Base-by-base conservation (phyloP, 2,888 invertebrate species). In the Alentia gelatinosa region DNA sequence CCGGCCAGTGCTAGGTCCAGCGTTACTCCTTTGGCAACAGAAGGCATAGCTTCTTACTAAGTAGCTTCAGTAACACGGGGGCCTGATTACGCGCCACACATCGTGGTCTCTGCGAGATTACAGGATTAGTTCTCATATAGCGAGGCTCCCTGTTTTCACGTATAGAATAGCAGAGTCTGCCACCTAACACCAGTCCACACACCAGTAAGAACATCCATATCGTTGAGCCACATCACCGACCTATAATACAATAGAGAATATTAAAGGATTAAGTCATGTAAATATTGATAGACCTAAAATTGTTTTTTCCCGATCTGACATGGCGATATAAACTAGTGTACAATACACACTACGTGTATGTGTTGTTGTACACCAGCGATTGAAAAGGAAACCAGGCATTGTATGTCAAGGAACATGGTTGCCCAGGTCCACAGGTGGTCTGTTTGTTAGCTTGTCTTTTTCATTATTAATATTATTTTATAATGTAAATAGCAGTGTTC, bases 1-100 rank as follows among this genome's bases (percentile, higher is more conserved):
- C 83, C 83, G 23, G 83, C 39, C 39, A 83, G 83, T 23, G 40
- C 83, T 7, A 83, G 83, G 40, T 83, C 83, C 37, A 83, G 83
- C 26, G 39, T n/a, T 23, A 83, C 15, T 19, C 83, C 83, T 40
- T 37, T 83, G 39, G 83, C 83, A 40, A 40, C 83, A 23, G 83
- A 83, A 40, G 83, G 83, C 83, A 83, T 83, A 7, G 83, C 68
- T 68, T 30, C 68, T 68, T 68, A 68, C 33, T 68, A 68, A 68
- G 33, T 68, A 12, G 33, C 68, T 68, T 68, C 26, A 68, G 68
- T 26, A 68, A 26, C 68, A 26, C n/a, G 56, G 56, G 56, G 56
- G 9, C 56, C n/a, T 7, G 19, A 19, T 56, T 56, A 56, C 56
- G n/a, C 1, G n/a, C 56, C n/a, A 12, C 12, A 56, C 9, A 47